These are phyloP conservation scores for Rhyacophila evoluta DNA, from an alignment of 2,888 invertebrate genomes.

Conservation along the genomic window DNA sequence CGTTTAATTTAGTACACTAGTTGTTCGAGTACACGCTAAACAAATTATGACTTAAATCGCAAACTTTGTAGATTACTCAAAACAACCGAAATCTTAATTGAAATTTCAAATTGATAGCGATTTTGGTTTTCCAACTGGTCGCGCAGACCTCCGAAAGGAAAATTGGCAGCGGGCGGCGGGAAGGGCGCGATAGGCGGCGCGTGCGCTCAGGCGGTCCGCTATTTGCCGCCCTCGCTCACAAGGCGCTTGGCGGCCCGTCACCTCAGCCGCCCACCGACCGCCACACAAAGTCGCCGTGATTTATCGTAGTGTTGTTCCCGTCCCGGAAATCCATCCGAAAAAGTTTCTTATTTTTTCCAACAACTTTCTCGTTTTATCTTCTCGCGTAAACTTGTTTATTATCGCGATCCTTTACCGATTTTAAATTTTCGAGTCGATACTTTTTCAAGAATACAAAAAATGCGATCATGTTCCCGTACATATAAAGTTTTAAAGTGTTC, in stretches of 20 bases:
- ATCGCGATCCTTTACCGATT: not conserved
- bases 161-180: conserved; percentile 57
- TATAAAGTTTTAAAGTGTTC: not conserved
- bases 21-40: not conserved
- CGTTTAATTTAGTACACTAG: not conserved
- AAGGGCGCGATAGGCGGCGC: conserved; percentile 64
- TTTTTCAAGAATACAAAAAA: not conserved
- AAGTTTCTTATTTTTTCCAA: conserved; percentile 17
- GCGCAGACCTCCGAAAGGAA: conserved; percentile 7
- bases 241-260: conserved; percentile 36
- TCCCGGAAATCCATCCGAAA: conserved; percentile 31
- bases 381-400: conserved; percentile 16
- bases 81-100: conserved; percentile 22
- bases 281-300: conserved; percentile 44
- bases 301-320: conserved; percentile 30
- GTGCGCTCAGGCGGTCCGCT: conserved; percentile 48
- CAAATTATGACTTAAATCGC: not conserved
- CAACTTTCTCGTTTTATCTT: not conserved
- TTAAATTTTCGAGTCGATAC: not conserved
- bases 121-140: conserved; percentile 12
- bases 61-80: not conserved
- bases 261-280: conserved; percentile 42
- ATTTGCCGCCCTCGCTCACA: conserved; percentile 59
- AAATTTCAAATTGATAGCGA: conserved; percentile 19
- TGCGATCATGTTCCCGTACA: not conserved